Evolutionary conservation across 64 coral and sea anemone genomes (phyloP), one percentile per base, ranked within the genome.

Genomic region (Montipora cactus): DNA sequence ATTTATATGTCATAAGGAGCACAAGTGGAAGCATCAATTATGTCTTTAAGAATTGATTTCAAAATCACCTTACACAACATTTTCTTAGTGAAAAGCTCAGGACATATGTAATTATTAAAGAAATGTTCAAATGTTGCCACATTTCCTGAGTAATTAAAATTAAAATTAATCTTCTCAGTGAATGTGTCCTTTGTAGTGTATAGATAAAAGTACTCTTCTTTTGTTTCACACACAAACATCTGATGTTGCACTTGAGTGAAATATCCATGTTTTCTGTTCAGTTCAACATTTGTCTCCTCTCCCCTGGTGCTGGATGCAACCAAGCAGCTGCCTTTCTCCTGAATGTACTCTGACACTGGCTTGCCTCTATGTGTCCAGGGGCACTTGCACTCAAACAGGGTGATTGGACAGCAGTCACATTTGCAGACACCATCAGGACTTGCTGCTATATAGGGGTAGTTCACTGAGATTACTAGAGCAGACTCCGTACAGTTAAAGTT

Each of bases 191-290:
- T 80, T 80, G 78, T 50, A 5, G 53, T 52, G 53, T 80, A 80
- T 22, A 80, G 45, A 80, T 52, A 50, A 49, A 80, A 49, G 28
- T 80, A 50, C 47, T 50, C 53, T 52, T 59, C 47, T 3, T 16
- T 5, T 1, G 18, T 52, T 51, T 21, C 78, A 80, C 47, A 52
- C 15, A 52, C 78, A 80, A 80, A 80, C 78, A 80, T 50, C 19
- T 80, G 78, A 80, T 80, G 78, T 80, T 80, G 78, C 20, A 80
- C 78, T 22, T 80, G 1, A 59, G 78, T 80, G 23, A 52, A 80
- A 80, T 80, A 80, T 49, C 53, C 53, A 25, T 80, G 78, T 7
- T 22, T 59, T 50, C 19, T 16, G 7, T 80, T 8, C 5, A 80
- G 53, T 80, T 59, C 14, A 22, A 52, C 20, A 23, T 8, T 74